Evolutionary conservation across 2,888 invertebrate genomes (phyloP), one percentile per base, ranked within the genome.

Genomic region (Sycophila texana): DNA sequence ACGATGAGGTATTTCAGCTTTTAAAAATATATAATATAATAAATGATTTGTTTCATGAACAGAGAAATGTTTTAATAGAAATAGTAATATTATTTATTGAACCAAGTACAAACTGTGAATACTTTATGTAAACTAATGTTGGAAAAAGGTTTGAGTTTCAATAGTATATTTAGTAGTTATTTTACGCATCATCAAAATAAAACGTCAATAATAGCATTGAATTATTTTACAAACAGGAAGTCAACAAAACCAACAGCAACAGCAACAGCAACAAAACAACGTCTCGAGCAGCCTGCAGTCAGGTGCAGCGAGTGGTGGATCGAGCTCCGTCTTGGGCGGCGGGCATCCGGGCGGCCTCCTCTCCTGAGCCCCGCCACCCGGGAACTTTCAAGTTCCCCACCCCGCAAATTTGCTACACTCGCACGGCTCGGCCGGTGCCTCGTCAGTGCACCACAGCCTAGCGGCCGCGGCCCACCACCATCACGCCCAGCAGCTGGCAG

Each of bases 321-420:
- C 87, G 87, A 63, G 87, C 86, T 65, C 67, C 65, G 89, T 90
- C 85, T 87, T 90, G 81, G 87, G 88, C 49, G 88, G 88, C 58
- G 89, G 90, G 65, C 90, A 90, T 85, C 87, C 90, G 53, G 89
- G 89, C 77, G 85, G 88, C 39, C 89, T 89, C 83, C 86, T 91
- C 83, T 91, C 91, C 90, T 91, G 91, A 91, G 91, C 89, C 88
- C 89, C 90, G 90, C 90, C 90, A 88, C 88, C 89, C 83, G 91
- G 90, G 91, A 90, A 89, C 90, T 88, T 89, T 70, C 88, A 90
- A 79, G 90, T 89, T 90, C 89, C 90, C 90, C 88, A 90, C 82
- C 88, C 89, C n/a, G 89, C 88, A 81, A 90, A 88, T 81, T 86
- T 90, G 79, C 87, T 90, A 81, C 90, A 89, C 71, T 85, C 88